Percentiles rank a stretch among this genome's conserved stretches.
Conservation (phyloP, 2,113 vertebrate species). For the Chaenocephalus aceratus region DNA sequence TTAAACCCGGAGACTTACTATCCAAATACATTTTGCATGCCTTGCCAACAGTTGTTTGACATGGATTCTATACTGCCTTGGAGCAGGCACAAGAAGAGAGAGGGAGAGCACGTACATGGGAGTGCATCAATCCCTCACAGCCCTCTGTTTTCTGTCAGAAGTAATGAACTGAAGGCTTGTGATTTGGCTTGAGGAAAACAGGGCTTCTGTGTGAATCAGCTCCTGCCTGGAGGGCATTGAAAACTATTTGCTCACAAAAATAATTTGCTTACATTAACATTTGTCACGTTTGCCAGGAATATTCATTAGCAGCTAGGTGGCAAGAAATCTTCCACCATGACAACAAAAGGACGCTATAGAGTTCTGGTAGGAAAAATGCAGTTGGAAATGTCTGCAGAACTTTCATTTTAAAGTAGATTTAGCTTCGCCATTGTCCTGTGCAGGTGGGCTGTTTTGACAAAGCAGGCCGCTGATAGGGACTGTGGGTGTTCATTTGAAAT, state of each 20-base stretch:
- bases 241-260: conserved; percentile 65
- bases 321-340: conserved; percentile 4
- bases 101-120: conserved; percentile 8
- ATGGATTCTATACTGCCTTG: conserved; percentile 11
- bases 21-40: conserved; percentile 35
- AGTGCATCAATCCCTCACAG: conserved; percentile 53
- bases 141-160: conserved; percentile 68
- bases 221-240: conserved; percentile 60
- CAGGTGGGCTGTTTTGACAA: conserved; percentile 32
- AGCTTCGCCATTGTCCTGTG: not conserved
- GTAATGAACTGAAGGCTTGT: conserved; percentile 64
- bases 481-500: conserved; percentile 40
- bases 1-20: conserved; percentile 26
- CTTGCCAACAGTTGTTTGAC: conserved; percentile 14
- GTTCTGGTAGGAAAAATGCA: not conserved
- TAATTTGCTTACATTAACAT: conserved; percentile 66
- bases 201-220: conserved; percentile 53
- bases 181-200: conserved; percentile 68
- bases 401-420: conserved; percentile 13
- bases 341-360: not conserved
- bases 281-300: conserved; percentile 43
- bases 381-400: not conserved
- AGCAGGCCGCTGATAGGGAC: conserved; percentile 32
- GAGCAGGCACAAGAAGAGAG: conserved; percentile 23
- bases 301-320: conserved; percentile 46